phyloP scores from a whole-genome alignment of 1,140 invertebrate species.

The Olivierus martensii region DNA sequence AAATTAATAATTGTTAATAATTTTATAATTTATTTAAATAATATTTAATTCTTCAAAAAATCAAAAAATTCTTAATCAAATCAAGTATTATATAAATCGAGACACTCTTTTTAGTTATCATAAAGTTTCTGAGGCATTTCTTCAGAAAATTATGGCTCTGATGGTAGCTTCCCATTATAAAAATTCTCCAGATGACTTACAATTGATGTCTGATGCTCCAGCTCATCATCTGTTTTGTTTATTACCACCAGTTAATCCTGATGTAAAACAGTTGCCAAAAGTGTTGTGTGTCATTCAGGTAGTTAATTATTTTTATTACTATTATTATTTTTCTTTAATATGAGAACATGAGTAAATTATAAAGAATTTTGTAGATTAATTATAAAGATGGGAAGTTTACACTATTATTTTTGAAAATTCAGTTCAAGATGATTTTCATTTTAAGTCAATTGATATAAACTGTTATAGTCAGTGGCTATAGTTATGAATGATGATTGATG shows the following conservation, averaged over 20 bases:
- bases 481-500: no score
- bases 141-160: slow-evolving; percentile 80
- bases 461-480: no score
- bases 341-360: no score
- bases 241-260: slow-evolving; percentile 63
- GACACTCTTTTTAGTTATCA: slow-evolving; percentile 97
- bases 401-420: no score
- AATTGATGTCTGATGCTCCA: slow-evolving; percentile 97
- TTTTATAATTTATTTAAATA: no score
- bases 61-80: slow-evolving; percentile 2
- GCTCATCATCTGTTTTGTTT: slow-evolving; percentile 95
- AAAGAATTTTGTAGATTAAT: no score
- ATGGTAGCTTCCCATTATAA: slow-evolving; percentile 98
- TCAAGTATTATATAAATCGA: slow-evolving; percentile 42
- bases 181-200: slow-evolving; percentile 97
- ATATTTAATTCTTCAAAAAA: no score
- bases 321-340: no score
- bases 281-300: slow-evolving; percentile 81
- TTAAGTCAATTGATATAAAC: no score
- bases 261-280: slow-evolving; percentile 61
- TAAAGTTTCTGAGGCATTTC: slow-evolving; percentile 84
- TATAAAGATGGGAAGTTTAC: no score
- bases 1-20: no score
- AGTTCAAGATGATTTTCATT: no score
- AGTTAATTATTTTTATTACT: slow-evolving; percentile 12